Evolutionary conservation across 2,888 invertebrate genomes (phyloP), one percentile per base, ranked within the genome.

Genomic region (Hydropsyche betteni): DNA sequence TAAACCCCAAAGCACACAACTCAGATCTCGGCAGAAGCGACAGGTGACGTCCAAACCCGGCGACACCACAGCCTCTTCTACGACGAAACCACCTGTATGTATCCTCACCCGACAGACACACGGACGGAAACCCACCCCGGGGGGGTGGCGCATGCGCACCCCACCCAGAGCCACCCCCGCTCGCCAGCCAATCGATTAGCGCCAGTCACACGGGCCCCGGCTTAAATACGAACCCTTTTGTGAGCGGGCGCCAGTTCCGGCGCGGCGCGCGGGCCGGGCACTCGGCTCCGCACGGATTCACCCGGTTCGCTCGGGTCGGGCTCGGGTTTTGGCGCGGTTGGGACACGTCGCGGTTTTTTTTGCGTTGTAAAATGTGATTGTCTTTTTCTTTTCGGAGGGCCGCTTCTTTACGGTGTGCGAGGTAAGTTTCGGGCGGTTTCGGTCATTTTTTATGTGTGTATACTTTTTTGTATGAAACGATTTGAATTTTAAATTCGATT

Each of bases 211-310:
- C 53, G 44, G 58, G 74, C 72, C 71, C 55, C 64, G 71, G 71
- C 76, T 79, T 79, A 79, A 75, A 79, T 79, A 77, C 75, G 77
- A 79, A 79, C 77, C 79, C 79, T 79, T 79, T 79, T 69, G 79
- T 69, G 70, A 50, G 72, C 68, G 75, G 79, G 77, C 79, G 77
- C 75, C 79, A 79, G 79, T 79, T 75, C 75, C 76, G 79, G 70
- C 79, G 79, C 79, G 79, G 68, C 77, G 74, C 68, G 53, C 74
- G 74, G 74, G n/a, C 76, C 74, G 77, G 75, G 75, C 74, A 24
- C 24, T 24, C 24, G 24, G 24, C 24, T 24, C 24, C 24, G 70
- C 73, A 70, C 74, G 74, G 69, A 68, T 51, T 6, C 68, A 61
- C 61, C 68, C 76, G 76, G 71, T 75, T 69, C 73, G 33, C 24